Percentiles rank a stretch among this genome's conserved stretches.
phyloP scores from a whole-genome alignment of 2,888 invertebrate species.

The Idaea aversata region DNA sequence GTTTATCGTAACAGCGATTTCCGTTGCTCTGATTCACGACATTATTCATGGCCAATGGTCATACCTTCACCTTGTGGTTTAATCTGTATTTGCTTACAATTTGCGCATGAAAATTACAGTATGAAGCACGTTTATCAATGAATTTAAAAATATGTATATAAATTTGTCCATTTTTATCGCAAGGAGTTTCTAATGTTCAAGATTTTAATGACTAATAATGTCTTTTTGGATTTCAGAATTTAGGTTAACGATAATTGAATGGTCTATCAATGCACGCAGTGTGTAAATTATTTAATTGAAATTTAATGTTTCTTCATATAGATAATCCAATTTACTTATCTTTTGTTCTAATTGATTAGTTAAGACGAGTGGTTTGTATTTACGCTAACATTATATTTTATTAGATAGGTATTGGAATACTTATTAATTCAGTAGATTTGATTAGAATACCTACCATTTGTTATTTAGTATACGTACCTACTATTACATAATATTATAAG shows the following conservation, averaged over 20 bases:
- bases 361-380: neutral
- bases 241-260: neutral
- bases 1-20: conserved; percentile 12
- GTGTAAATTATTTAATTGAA: neutral
- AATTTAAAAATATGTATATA: neutral
- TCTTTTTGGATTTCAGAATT: neutral
- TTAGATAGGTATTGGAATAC: too few relatives aligned
- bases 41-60: conserved; percentile 20
- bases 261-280: neutral
- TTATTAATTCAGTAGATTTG: too few relatives aligned
- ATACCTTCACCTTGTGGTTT: conserved; percentile 20
- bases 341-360: neutral
- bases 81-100: conserved; percentile 14
- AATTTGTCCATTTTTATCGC: too few relatives aligned
- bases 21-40: conserved; percentile 26
- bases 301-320: neutral
- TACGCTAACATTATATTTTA: neutral
- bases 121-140: neutral
- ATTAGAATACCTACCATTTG: too few relatives aligned
- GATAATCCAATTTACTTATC: neutral
- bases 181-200: too few relatives aligned
- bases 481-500: too few relatives aligned
- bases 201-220: neutral
- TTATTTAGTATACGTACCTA: too few relatives aligned
- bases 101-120: conserved; percentile 3